Conservation (phyloP, 1,140 invertebrate species). For the Camponotus pennsylvanicus region DNA sequence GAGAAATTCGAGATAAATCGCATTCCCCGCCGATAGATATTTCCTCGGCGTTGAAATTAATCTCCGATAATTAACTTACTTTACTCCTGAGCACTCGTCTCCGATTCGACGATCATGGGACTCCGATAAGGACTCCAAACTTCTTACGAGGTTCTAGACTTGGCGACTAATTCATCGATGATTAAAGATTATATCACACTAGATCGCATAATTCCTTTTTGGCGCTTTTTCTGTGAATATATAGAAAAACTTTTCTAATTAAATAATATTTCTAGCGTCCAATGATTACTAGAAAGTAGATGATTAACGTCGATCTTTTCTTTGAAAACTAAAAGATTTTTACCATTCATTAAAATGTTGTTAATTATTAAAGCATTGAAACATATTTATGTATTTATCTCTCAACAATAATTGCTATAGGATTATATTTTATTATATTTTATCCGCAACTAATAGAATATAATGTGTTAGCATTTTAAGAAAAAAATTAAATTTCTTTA, state of each 20-base stretch:
- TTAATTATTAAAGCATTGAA: constrained; percentile 2
- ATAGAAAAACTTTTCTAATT: constrained; percentile 51
- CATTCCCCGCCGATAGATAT: constrained; percentile 16
- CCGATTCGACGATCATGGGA: constrained; percentile 21
- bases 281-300: not conserved
- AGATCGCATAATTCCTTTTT: not conserved
- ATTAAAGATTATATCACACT: constrained; percentile 45
- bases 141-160: constrained; percentile 9
- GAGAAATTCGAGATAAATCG: constrained; percentile 26
- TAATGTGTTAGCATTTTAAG: not conserved
- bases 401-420: not conserved
- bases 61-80: constrained; percentile 67
- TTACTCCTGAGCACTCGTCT: constrained; percentile 31
- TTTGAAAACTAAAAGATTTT: not conserved
- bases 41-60: constrained; percentile 55
- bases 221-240: not conserved
- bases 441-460: not conserved
- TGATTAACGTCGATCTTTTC: not conserved
- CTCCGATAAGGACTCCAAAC: constrained; percentile 25
- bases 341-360: not conserved
- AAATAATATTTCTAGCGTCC: constrained; percentile 32
- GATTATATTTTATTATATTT: constrained; percentile 6
- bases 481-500: not conserved
- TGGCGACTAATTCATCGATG: constrained; percentile 22
- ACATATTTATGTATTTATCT: not conserved